Percentiles rank a stretch among this genome's conserved stretches.
Evolutionary conservation across 2,888 invertebrate species (phyloP).

Genomic region (Cephus nigrinus): DNA sequence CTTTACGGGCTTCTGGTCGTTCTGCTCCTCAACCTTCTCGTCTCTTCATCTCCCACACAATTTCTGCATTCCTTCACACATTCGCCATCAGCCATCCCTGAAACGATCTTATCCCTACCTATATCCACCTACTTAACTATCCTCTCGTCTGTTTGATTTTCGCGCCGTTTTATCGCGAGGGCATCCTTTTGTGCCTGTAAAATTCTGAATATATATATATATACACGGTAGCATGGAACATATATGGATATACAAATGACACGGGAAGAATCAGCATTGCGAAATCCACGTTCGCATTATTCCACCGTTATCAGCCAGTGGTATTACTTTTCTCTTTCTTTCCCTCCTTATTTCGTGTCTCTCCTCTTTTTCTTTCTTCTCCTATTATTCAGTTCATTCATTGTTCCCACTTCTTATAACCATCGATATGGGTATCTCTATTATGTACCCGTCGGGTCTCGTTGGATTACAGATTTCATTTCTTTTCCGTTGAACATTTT

Average conservation of each 20-base stretch:
- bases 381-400: background rate
- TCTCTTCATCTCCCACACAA: background rate
- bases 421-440: background rate
- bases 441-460: background rate
- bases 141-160: background rate
- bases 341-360: background rate
- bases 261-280: background rate
- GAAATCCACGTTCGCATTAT: background rate
- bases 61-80: constrained; percentile 22
- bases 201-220: background rate
- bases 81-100: constrained; percentile 13
- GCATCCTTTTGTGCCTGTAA: background rate
- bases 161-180: too few relatives aligned
- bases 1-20: background rate
- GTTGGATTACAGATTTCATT: background rate
- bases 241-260: background rate
- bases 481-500: background rate
- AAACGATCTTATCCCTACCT: constrained; percentile 2
- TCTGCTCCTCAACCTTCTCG: background rate
- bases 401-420: background rate
- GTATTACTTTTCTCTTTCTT: background rate
- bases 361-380: background rate
- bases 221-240: background rate
- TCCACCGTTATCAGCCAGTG: background rate
- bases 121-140: background rate